phyloP scores from a whole-genome alignment of 2,888 invertebrate genomes.

The Caenorhabditis sp. region DNA sequence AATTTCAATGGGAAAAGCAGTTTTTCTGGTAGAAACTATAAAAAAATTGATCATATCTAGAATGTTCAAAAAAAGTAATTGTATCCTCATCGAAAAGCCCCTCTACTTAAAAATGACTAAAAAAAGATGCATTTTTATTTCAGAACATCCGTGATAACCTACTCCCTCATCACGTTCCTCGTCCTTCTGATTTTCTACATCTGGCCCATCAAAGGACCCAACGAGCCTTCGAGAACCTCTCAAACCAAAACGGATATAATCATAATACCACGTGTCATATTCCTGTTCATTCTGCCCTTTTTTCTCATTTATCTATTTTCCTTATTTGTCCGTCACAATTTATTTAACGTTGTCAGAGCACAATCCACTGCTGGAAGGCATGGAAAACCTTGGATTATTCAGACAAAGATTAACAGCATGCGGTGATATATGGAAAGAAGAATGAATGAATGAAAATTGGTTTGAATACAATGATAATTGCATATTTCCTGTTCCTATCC shows the following conservation, averaged over 20 bases:
- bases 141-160: conserved; percentile 28
- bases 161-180: conserved; percentile 4
- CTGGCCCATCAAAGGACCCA: conserved; percentile 35
- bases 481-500: too few species aligned
- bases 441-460: too few species aligned
- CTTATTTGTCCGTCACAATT: conserved; percentile 25
- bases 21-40: neutral
- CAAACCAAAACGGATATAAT: conserved; percentile 27
- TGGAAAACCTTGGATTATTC: conserved; percentile 16
- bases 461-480: too few species aligned
- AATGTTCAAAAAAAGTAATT: neutral
- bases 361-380: conserved; percentile 37
- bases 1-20: neutral
- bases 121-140: too few species aligned
- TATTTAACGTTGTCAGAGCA: conserved; percentile 34
- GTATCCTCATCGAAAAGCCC: too few species aligned
- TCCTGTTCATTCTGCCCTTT: conserved; percentile 24
- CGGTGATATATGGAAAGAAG: neutral
- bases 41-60: neutral
- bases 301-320: conserved; percentile 23
- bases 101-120: too few species aligned
- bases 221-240: conserved; percentile 11
- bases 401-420: conserved; percentile 17
- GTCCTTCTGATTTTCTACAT: neutral
- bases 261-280: conserved; percentile 25